These are phyloP conservation scores for Trissoscelio sp. DNA, from an alignment of 2,888 invertebrate genomes.

Conservation along the genomic window DNA sequence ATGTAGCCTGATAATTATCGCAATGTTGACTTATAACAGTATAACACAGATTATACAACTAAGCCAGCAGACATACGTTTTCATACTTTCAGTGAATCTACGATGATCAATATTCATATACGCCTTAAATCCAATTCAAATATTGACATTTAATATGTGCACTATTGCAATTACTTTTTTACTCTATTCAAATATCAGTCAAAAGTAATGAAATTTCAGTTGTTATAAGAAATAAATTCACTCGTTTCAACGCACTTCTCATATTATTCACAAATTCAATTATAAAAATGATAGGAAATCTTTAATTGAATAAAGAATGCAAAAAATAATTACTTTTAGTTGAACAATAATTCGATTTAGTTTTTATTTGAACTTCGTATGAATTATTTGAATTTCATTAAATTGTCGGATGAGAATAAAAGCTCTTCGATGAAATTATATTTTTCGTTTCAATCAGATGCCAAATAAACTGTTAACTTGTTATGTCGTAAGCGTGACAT, in stretches of 20 bases:
- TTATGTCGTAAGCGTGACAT: conserved; percentile 23
- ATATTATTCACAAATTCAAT: no score
- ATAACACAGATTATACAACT: conserved; percentile 37
- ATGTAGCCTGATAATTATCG: no score
- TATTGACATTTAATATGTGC: conserved; percentile 49
- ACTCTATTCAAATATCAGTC: not conserved
- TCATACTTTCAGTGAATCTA: conserved; percentile 49
- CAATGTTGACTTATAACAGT: conserved; percentile 34
- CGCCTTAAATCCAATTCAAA: conserved; percentile 53
- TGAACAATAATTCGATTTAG: no score
- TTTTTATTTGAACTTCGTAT: no score
- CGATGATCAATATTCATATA: conserved; percentile 54
- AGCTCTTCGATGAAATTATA: not conserved
- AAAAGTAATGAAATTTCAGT: not conserved
- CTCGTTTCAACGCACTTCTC: no score
- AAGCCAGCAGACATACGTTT: conserved; percentile 43
- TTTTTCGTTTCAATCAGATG: not conserved
- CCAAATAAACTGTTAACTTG: conserved; percentile 12
- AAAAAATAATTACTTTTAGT: no score
- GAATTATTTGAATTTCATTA: no score
- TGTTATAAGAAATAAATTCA: not conserved
- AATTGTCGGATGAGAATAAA: no score
- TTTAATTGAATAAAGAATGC: no score
- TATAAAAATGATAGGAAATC: no score
- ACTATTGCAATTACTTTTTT: conserved; percentile 28